Conservation (phyloP, 2,113 vertebrate genomes). For the Microcebus lehilahytsara region DNA sequence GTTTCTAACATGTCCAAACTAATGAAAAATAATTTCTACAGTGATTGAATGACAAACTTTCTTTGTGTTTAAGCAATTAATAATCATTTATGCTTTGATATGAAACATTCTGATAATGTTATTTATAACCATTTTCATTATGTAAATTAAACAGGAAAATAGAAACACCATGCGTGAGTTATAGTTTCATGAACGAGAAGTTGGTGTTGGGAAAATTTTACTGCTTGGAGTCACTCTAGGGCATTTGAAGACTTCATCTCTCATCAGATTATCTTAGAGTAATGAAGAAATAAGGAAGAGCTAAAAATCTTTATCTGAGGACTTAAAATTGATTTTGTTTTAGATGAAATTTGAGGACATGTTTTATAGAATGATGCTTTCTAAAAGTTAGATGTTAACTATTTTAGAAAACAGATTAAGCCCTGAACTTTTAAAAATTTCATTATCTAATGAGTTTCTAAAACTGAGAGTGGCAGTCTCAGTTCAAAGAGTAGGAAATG, state of each 20-base stretch:
- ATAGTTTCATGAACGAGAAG: slow-evolving; percentile 73
- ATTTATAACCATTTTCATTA: slow-evolving; percentile 80
- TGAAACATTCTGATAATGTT: slow-evolving; percentile 73
- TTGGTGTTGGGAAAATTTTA: slow-evolving; percentile 63
- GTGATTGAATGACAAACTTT: slow-evolving; percentile 60
- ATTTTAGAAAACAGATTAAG: slow-evolving; percentile 47
- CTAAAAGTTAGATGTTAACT: slow-evolving; percentile 10
- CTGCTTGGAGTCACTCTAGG: slow-evolving; percentile 70
- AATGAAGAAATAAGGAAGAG: slow-evolving; percentile 55
- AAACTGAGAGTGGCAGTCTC: background rate
- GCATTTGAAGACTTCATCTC: slow-evolving; percentile 56
- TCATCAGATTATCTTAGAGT: slow-evolving; percentile 32
- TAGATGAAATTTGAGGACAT: background rate
- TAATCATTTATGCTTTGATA: slow-evolving; percentile 78
- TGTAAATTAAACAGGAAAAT: slow-evolving; percentile 79
- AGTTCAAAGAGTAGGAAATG: slow-evolving; percentile 47
- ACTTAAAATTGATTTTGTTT: slow-evolving; percentile 35
- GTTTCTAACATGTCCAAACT: slow-evolving; percentile 30
- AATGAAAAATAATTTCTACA: slow-evolving; percentile 74
- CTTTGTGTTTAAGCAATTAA: slow-evolving; percentile 73
- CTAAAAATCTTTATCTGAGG: background rate
- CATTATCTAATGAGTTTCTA: slow-evolving; percentile 30
- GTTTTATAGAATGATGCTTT: slow-evolving; percentile 32
- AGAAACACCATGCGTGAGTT: slow-evolving; percentile 70
- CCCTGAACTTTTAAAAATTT: background rate